Base-by-base conservation (phyloP, 2,113 vertebrate species). In the Clarias magur region DNA sequence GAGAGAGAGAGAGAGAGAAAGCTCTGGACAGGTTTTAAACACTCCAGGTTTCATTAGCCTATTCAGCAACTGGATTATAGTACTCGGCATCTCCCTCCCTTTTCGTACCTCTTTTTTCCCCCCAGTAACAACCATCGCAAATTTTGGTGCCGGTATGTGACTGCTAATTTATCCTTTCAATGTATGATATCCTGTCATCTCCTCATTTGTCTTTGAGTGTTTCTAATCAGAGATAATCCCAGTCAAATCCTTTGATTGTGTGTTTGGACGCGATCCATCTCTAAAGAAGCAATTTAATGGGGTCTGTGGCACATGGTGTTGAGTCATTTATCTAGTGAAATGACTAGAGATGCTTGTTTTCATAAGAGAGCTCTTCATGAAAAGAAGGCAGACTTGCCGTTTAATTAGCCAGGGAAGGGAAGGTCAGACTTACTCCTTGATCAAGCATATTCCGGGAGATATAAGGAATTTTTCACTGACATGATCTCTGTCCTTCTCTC, bases 181-280 rank as follows among this genome's bases (percentile, higher is more conserved):
- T 94, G 95, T 95, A 96, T 96, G 95, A 90, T 88, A 94, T 96
- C 95, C 95, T 97, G 97, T 97, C 97, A 96, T 94, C 94, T 93
- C 95, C 89, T 93, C 95, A 91, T 95, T 95, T 96, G 95, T 96
- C 93, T 95, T 90, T 88, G 95, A 95, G 93, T 95, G 96, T 96
- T 96, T 96, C 96, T 98, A 98, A 97, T 98, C 97, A 96, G 94
- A 96, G 97, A 97, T 98, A 98, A 99, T 98, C 96, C 96, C 93
- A 95, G 92, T 95, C 95, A 97, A 98, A 99, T 97, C 96, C 96
- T 97, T 97, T 97, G 97, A 99, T 98, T 99, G 97, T 98, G 95
- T 96, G 95, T 97, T 98, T 98, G 97, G 97, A 98, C 93, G 91
- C 80, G 93, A 95, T 98, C 97, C 97, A 98, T 96, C 96, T 95